Percentiles rank a stretch among this genome's conserved stretches.
These are phyloP conservation scores for Rousettus madagascariensis DNA, from an alignment of 2,797 vertebrate genomes.

Conservation along the genomic window DNA sequence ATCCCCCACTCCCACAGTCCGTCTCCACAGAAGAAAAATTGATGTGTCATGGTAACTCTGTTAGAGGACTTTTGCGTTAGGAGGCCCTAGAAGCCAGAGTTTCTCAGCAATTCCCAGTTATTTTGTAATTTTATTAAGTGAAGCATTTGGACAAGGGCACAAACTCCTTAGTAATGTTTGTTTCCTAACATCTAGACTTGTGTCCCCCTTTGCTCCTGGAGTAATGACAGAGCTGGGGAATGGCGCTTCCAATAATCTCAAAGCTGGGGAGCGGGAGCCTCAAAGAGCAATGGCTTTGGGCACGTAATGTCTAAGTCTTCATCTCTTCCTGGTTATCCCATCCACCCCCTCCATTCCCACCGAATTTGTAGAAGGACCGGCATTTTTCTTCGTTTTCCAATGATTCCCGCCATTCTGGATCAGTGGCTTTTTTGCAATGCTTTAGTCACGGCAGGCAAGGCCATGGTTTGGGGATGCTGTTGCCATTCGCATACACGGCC, in stretches of 20 bases:
- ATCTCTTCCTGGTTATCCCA: neutral
- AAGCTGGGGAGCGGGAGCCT: neutral
- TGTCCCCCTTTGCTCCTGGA: neutral
- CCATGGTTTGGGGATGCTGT: neutral
- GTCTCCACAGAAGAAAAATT: neutral
- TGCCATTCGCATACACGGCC: neutral
- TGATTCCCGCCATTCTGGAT: neutral
- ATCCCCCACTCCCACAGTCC: neutral
- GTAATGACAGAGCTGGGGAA: neutral
- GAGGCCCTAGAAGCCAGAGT: neutral
- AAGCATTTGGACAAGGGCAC: neutral
- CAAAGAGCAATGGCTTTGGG: neutral
- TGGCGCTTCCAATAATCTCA: neutral
- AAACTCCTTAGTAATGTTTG: neutral
- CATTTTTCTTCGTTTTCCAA: neutral
- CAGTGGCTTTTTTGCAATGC: neutral
- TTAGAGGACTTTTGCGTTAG: neutral
- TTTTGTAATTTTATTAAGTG: neutral
- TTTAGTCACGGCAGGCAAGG: neutral
- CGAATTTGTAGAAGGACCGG: neutral
- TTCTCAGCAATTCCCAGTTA: neutral
- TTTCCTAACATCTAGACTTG: neutral
- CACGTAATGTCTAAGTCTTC: neutral
- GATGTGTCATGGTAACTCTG: neutral
- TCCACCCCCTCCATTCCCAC: neutral